Conservation (phyloP, 2,888 invertebrate genomes). For the Zaprionus bogoriensis region DNA sequence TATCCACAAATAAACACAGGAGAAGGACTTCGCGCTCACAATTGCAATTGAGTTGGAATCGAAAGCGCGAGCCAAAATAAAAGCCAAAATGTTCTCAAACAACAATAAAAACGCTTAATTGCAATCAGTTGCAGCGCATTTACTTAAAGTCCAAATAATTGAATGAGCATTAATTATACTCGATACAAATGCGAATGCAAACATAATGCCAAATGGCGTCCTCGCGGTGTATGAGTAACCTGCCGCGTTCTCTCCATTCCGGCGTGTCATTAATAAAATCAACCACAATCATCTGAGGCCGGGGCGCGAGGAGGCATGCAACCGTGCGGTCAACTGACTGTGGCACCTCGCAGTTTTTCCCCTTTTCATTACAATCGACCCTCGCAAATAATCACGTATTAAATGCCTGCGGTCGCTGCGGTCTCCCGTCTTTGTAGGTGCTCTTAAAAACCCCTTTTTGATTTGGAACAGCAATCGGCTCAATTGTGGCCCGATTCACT, state of each 20-base stretch:
- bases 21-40: neutral
- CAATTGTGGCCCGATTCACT: constrained; percentile 23
- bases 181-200: neutral
- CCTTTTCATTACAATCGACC: constrained; percentile 6
- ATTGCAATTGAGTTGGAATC: constrained; percentile 23
- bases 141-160: constrained; percentile 50
- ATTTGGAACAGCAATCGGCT: constrained; percentile 3
- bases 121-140: constrained; percentile 60
- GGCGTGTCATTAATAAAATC: constrained; percentile 46
- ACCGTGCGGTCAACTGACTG: neutral
- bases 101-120: constrained; percentile 52
- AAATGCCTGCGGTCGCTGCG: constrained; percentile 69
- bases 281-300: constrained; percentile 62
- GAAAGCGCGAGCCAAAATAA: constrained; percentile 18
- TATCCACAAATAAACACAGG: neutral
- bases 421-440: constrained; percentile 50
- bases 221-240: constrained; percentile 20
- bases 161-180: constrained; percentile 38
- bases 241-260: neutral
- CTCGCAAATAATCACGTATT: constrained; percentile 62
- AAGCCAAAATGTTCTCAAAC: constrained; percentile 31
- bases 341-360: neutral
- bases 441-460: constrained; percentile 1
- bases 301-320: constrained; percentile 26
- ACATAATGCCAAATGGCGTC: constrained; percentile 15